These are phyloP conservation scores for Seriola rivoliana DNA, from an alignment of 2,113 vertebrate species.

Conservation along the genomic window DNA sequence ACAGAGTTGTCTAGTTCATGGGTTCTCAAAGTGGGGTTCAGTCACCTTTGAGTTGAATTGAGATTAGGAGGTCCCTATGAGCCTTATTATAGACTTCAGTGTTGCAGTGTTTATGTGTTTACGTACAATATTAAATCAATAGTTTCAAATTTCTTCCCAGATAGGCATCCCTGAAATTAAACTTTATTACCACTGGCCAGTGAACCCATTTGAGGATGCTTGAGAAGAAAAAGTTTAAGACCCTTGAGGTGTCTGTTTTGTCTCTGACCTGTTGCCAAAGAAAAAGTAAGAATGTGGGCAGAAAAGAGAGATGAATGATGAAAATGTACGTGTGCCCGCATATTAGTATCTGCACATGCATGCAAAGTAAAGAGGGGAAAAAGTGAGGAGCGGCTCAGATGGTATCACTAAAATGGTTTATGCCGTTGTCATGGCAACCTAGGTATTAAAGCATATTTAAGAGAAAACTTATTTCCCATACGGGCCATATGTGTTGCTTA, in stretches of 20 bases:
- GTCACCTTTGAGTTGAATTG: background rate
- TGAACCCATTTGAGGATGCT: background rate
- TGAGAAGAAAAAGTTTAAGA: background rate
- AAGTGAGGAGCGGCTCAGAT: conserved; percentile 71
- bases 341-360: conserved; percentile 12
- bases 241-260: background rate
- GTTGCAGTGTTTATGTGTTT: background rate
- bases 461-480: conserved; percentile 65
- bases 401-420: conserved; percentile 77
- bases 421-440: conserved; percentile 66
- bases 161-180: background rate
- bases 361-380: conserved; percentile 59
- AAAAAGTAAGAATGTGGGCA: background rate
- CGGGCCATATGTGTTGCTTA: conserved; percentile 69
- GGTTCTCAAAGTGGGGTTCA: conserved; percentile 12
- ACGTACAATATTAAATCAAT: background rate
- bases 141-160: background rate
- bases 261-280: background rate
- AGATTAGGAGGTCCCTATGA: background rate
- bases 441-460: conserved; percentile 73
- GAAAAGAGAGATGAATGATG: background rate
- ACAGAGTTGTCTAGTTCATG: conserved; percentile 22
- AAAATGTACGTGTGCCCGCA: background rate
- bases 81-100: background rate
- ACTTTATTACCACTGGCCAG: background rate